Evolutionary conservation across 64 coral and sea anemone species (phyloP).

Genomic region (Platygyra sinensis): DNA sequence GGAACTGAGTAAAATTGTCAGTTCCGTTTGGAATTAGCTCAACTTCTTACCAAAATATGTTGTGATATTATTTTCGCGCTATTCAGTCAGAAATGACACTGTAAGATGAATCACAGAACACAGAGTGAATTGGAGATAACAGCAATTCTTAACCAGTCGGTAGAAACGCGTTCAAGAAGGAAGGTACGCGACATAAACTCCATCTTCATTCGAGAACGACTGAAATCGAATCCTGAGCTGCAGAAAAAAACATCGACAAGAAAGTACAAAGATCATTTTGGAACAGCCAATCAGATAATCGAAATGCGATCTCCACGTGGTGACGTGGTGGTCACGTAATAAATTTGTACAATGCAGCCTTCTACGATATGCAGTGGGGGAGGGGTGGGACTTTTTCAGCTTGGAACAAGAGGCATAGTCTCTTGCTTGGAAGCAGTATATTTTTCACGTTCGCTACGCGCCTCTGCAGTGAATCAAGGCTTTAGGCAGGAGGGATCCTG

Average conservation of each 20-base stretch:
- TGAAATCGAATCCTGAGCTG: background rate
- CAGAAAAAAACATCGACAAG: background rate
- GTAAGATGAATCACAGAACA: background rate
- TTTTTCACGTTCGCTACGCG: too few species aligned
- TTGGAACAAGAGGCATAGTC: too few species aligned
- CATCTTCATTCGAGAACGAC: background rate
- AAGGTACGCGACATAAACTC: background rate
- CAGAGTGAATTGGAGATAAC: slow-evolving; percentile 47
- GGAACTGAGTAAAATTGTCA: too few species aligned
- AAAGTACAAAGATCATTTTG: slow-evolving; percentile 10
- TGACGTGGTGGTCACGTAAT: too few species aligned
- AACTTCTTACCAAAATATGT: too few species aligned
- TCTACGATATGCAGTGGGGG: too few species aligned
- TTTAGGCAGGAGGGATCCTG: too few species aligned
- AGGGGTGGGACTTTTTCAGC: too few species aligned
- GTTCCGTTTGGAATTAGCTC: background rate
- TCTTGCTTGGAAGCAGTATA: too few species aligned
- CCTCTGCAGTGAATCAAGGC: too few species aligned
- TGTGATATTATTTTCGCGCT: too few species aligned
- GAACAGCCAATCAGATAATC: background rate
- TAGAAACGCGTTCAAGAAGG: slow-evolving; percentile 9
- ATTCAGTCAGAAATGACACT: background rate
- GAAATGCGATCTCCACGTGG: background rate
- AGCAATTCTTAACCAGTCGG: slow-evolving; percentile 50
- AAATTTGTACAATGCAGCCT: too few species aligned